These are phyloP conservation scores for Acronicta aceris DNA, from an alignment of 2,888 invertebrate species.

Conservation along the genomic window DNA sequence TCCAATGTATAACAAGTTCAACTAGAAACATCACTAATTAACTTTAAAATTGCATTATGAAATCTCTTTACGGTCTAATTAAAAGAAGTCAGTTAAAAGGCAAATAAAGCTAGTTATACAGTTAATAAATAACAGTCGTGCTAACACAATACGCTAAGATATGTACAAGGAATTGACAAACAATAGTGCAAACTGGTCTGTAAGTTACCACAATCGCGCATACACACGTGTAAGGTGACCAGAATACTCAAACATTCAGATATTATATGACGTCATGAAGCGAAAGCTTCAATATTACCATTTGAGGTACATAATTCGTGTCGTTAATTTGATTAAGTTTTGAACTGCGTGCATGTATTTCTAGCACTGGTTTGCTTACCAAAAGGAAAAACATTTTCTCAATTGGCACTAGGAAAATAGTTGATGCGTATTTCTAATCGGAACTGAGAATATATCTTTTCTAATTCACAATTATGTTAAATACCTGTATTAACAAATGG, in stretches of 20 bases:
- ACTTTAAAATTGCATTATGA: constrained; percentile 47
- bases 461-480: constrained; percentile 17
- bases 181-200: constrained; percentile 57
- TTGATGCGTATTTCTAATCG: not conserved
- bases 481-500: constrained; percentile 26
- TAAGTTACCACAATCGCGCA: constrained; percentile 24
- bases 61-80: constrained; percentile 39
- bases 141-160: constrained; percentile 61
- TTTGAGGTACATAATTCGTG: constrained; percentile 4
- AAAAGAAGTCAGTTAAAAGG: constrained; percentile 37
- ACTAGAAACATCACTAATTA: constrained; percentile 45
- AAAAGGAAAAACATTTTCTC: not conserved
- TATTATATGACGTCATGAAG: not conserved
- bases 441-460: too few species aligned
- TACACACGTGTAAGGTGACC: constrained; percentile 1
- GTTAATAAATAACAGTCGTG: constrained; percentile 60
- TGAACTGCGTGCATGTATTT: not conserved
- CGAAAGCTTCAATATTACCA: constrained; percentile 19
- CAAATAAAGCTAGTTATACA: constrained; percentile 49
- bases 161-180: constrained; percentile 74
- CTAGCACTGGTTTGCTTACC: constrained; percentile 7
- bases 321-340: constrained; percentile 16
- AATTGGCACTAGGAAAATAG: constrained; percentile 4
- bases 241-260: not conserved
- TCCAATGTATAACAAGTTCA: constrained; percentile 49